A percentile compares a stretch with the other conserved stretches of the same genome.
Evolutionary conservation across 2,113 vertebrate genomes (phyloP).

Genomic region (Notothenia rossii): DNA sequence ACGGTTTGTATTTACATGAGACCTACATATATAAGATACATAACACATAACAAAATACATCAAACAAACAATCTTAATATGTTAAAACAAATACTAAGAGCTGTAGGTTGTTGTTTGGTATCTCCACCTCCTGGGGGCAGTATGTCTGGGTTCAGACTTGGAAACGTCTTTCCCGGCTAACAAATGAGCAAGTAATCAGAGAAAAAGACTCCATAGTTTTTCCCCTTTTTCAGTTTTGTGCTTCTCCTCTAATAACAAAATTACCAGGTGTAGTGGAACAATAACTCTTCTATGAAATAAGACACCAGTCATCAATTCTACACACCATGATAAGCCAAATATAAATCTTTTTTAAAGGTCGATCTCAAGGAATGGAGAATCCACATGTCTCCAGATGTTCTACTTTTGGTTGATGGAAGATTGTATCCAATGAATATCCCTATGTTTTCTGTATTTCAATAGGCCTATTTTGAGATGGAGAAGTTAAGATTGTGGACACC

Average conservation of each 20-base stretch:
- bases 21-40: neutral
- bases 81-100: neutral
- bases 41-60: neutral
- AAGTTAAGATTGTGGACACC: neutral
- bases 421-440: neutral
- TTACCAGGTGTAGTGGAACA: neutral
- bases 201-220: neutral
- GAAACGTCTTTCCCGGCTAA: neutral
- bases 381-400: too few relatives aligned
- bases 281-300: neutral
- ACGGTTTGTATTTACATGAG: neutral
- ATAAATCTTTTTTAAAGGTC: neutral
- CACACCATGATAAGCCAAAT: neutral
- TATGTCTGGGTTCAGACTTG: neutral
- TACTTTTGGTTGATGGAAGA: neutral
- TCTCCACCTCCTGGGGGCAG: slow-evolving; percentile 3
- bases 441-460: too few relatives aligned
- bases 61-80: neutral
- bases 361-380: neutral
- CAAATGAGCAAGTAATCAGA: neutral
- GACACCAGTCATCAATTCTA: neutral
- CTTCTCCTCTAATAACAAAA: neutral
- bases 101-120: slow-evolving; percentile 7
- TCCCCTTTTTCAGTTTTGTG: neutral
- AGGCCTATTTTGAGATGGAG: neutral